Conservation (phyloP, 2,113 vertebrate genomes). For the Cheirogaleus medius region DNA sequence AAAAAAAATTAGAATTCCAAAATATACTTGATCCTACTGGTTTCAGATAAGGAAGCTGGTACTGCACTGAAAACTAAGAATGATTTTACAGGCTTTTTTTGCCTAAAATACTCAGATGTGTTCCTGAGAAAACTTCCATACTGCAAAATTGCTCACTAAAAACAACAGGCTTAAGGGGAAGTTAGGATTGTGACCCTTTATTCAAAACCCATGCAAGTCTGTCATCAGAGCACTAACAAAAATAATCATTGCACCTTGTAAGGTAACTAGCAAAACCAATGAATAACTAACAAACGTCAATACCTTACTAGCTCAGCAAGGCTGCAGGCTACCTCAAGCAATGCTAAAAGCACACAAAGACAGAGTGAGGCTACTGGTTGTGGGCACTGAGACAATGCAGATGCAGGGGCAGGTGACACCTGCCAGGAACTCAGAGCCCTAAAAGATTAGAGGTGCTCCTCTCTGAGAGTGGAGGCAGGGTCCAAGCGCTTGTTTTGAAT, state of each 20-base stretch:
- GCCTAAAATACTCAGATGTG: not conserved
- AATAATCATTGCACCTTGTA: not conserved
- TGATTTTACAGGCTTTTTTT: not conserved
- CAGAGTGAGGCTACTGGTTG: not conserved
- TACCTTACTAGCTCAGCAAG: not conserved
- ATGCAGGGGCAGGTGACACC: rapidly evolving
- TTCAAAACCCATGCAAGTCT: not conserved
- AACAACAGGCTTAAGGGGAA: not conserved
- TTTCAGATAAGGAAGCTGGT: not conserved
- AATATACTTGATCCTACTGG: not conserved
- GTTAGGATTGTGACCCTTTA: not conserved
- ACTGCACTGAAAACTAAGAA: not conserved
- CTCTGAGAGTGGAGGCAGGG: not conserved
- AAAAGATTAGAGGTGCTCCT: not conserved
- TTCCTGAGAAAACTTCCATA: not conserved
- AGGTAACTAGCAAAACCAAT: not conserved
- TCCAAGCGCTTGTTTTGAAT: not conserved
- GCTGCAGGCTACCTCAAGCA: not conserved
- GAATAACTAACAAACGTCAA: not conserved
- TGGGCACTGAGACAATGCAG: too few relatives aligned
- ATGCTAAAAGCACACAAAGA: not conserved
- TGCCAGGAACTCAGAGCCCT: not conserved
- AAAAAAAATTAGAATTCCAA: not conserved
- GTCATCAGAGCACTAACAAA: not conserved
- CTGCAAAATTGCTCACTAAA: not conserved